phyloP scores from a whole-genome alignment of 2,888 invertebrate genomes.

The Mesochorus sp. region DNA sequence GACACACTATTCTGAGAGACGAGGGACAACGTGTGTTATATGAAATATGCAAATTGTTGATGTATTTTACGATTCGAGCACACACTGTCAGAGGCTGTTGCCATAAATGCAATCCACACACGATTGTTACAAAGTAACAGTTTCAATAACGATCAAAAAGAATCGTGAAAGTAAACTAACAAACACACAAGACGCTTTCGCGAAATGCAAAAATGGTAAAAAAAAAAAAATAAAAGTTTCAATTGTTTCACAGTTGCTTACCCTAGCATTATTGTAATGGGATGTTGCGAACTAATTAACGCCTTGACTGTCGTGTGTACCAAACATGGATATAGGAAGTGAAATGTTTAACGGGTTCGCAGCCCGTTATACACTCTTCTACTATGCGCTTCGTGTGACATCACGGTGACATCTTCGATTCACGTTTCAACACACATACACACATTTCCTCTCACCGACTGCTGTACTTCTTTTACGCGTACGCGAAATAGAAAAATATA shows the following conservation, averaged over 20 bases:
- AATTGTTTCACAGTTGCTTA: constrained; percentile 48
- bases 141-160: not conserved
- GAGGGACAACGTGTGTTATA: not conserved
- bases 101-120: not conserved
- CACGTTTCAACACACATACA: constrained; percentile 54
- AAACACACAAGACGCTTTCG: constrained; percentile 13
- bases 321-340: constrained; percentile 63
- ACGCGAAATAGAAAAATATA: constrained; percentile 4
- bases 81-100: no score
- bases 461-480: not conserved
- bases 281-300: constrained; percentile 59
- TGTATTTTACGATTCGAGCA: no score
- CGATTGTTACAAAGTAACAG: not conserved
- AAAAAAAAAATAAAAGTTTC: constrained; percentile 11
- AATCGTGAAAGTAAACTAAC: not conserved
- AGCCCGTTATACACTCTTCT: constrained; percentile 66
- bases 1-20: no score
- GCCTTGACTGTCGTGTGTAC: constrained; percentile 54
- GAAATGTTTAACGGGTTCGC: constrained; percentile 44
- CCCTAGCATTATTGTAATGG: constrained; percentile 68
- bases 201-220: no score
- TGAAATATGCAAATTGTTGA: no score
- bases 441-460: constrained; percentile 24
- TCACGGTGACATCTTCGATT: constrained; percentile 65
- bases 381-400: constrained; percentile 62